A percentile compares a stretch with the other conserved stretches of the same genome.
phyloP scores from a whole-genome alignment of 2,888 invertebrate species.

The Lithophane socia region DNA sequence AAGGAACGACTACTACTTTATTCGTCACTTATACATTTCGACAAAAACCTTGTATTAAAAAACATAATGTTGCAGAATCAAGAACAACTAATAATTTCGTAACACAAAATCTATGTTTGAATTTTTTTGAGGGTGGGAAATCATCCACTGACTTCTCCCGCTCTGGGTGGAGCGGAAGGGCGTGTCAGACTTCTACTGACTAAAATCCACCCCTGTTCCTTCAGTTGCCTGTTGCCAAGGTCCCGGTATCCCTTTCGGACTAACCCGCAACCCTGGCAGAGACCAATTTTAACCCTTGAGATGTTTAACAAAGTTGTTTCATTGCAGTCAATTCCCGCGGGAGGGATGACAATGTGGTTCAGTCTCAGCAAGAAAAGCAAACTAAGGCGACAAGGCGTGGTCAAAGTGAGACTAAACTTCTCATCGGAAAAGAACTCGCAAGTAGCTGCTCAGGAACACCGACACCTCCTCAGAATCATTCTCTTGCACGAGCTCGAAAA shows the following conservation, averaged over 20 bases:
- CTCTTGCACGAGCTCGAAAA: constrained; percentile 95
- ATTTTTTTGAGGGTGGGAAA: neutral
- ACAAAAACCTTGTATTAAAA: neutral
- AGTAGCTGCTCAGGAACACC: constrained; percentile 96
- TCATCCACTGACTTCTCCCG: no score
- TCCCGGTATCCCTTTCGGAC: no score
- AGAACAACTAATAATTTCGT: neutral
- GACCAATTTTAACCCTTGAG: neutral
- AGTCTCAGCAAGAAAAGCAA: constrained; percentile 96
- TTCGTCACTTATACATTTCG: neutral
- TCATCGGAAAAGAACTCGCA: constrained; percentile 96
- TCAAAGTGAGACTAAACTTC: constrained; percentile 95
- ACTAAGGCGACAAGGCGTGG: constrained; percentile 95
- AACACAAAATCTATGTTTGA: neutral
- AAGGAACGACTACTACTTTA: constrained; percentile 65
- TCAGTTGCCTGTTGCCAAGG: no score
- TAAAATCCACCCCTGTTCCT: no score
- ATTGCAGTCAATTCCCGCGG: constrained; percentile 96
- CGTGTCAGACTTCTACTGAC: no score
- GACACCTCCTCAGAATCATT: constrained; percentile 94
- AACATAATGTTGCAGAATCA: neutral
- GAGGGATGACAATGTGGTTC: constrained; percentile 98
- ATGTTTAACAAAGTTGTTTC: constrained; percentile 12
- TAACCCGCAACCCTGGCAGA: no score
- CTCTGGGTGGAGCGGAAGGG: no score